Evolutionary conservation across 2,797 vertebrate genomes (phyloP).

Genomic region (Australoheros facetus): DNA sequence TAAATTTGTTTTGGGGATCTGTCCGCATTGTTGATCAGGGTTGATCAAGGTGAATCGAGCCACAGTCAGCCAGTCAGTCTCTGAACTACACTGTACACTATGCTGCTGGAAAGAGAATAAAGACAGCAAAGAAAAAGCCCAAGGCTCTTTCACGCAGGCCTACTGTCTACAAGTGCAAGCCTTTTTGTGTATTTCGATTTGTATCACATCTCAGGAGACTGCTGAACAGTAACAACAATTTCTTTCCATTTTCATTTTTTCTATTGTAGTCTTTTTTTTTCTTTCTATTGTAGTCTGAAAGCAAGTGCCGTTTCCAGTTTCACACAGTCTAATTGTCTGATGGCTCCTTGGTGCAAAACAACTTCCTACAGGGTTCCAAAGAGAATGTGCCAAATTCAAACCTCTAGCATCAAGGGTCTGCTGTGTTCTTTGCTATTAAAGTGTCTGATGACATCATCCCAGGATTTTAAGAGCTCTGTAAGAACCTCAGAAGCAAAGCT

Average conservation of each 20-base stretch:
- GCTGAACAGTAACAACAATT: background rate
- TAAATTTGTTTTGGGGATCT: background rate
- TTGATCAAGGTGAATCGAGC: background rate
- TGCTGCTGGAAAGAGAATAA: background rate
- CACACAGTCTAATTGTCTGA: conserved; percentile 3
- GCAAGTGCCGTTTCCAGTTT: background rate
- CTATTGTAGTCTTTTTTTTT: background rate
- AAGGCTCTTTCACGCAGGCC: background rate
- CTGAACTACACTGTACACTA: background rate
- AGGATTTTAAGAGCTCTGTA: background rate
- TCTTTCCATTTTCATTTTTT: background rate
- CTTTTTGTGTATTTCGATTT: background rate
- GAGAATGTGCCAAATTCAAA: background rate
- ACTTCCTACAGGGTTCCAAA: background rate
- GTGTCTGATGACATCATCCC: background rate
- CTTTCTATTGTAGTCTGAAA: background rate
- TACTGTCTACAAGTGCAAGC: background rate
- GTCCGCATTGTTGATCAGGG: background rate
- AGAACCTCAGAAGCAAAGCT: background rate
- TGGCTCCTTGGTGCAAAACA: background rate
- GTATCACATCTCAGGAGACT: background rate
- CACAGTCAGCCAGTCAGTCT: conserved; percentile 4
- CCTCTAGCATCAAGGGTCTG: background rate
- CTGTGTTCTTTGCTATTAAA: background rate
- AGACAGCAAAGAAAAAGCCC: background rate